Evolutionary conservation across 2,888 invertebrate species (phyloP), one percentile per base, ranked within the genome.

Genomic region (Philhelius pedissequus): DNA sequence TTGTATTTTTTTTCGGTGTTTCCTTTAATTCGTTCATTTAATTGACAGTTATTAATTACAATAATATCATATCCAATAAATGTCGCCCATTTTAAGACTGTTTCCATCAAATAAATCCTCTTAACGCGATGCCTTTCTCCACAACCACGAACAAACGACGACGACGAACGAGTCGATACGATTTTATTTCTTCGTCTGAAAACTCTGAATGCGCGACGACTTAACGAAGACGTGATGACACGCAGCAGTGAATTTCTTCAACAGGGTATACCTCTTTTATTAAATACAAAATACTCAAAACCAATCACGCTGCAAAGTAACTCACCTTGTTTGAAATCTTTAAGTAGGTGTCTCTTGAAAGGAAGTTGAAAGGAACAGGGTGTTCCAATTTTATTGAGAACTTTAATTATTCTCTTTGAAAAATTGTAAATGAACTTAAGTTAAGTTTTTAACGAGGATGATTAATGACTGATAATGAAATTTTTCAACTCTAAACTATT

Each of bases 21-120:
- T 8, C 35, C 27, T 56, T 56, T 30, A 25, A 52, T 58, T 48
- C 69, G 38, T 38, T 60, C 64, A 40, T 68, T 68, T 76, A 79
- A 79, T 79, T 83, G 83, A 75, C 83, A 79, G 74, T 83, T 83
- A 82, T 79, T 79, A 83, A 83, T 79, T 83, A 50, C 64, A 74
- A 58, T 50, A 70, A 74, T 74, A 83, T 83, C 74, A 64, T 58
- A 83, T 75, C 74, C 74, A 75, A 79, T 83, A 83, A 79, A 79
- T 75, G 78, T 79, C 64, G 35, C 56, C 43, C 52, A n/a, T 32
- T 54, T 64, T 13, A 30, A 38, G 27, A 66, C 56, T 58, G 30
- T 58, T 54, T 60, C 76, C 66, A 81, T 81, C 81, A 81, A 74
- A 58, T 83, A 83, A 83, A 83, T 83, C 83, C 79, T 64, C 79